Base-by-base conservation (phyloP, 2,888 invertebrate genomes). In the Rhogogaster chlorosoma region DNA sequence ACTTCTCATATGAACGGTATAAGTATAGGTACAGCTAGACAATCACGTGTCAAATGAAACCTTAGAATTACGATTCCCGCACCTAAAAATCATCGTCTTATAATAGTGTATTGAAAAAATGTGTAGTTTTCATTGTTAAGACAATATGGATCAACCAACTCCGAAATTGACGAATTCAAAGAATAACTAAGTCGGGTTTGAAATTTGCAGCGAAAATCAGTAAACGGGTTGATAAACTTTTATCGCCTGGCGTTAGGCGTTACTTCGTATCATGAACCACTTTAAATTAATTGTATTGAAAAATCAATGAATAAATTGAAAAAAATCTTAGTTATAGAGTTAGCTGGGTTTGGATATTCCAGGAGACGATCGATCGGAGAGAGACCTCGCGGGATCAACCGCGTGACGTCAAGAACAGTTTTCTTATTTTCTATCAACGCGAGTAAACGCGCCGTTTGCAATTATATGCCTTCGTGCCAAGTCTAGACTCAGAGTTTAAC, bases 331-430 rank as follows among this genome's bases (percentile, higher is more conserved):
- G 32, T 67, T 67, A 18, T 15, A 67, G 32, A 7, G 7, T 10
- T 22, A 42, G 42, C 42, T 42, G n/a, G n/a, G 77, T 77, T 77
- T 29, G 32, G 77, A 29, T 77, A 53, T 73, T 73, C 73, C 45
- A 32, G 77, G 29, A 53, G 29, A 15, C 77, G 32, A 77, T 77
- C 77, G 77, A 77, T 77, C 53, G 77, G 4, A 53, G 32, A 49
- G 77, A 77, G 26, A 77, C 49, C 32, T 18, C 77, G 77, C 49
- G 29, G 77, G 45, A 53, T 29, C 42, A 73, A 42, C 32, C 49
- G 77, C 45, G 15, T 42, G 45, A 77, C 53, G 77, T 77, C 53
- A 53, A 77, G 15, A 70, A 32, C 70, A 70, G 75, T 77, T 29
- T 77, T 77, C 77, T 36, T 53, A 5, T 32, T 67, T 18, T 53